Evolutionary conservation across 1,140 invertebrate genomes (phyloP).

Genomic region (Sarcophaga peregrina): DNA sequence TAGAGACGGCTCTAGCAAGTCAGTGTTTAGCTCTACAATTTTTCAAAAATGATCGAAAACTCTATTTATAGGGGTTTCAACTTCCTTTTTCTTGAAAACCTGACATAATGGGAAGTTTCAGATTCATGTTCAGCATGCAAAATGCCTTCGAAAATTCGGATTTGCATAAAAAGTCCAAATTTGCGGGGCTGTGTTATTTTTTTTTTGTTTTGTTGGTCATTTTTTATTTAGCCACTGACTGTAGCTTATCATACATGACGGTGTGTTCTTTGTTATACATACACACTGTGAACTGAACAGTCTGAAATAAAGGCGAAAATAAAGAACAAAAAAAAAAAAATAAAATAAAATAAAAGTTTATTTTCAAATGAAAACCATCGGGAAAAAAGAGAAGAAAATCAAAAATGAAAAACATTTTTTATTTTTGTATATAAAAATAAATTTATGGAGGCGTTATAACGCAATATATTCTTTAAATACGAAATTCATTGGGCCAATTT

Average conservation of each 20-base stretch:
- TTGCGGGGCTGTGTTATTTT: too few relatives aligned
- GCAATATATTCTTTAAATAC: constrained; percentile 26
- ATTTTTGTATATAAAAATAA: constrained; percentile 31
- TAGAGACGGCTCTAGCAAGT: too few relatives aligned
- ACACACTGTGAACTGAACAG: not conserved
- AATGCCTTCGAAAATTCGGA: too few relatives aligned
- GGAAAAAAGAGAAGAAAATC: constrained; percentile 13
- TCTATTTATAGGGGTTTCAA: too few relatives aligned
- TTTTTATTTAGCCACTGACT: not conserved
- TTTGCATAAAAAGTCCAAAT: too few relatives aligned
- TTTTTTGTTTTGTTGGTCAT: not conserved
- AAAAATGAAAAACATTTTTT: not conserved
- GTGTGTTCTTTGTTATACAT: constrained; percentile 5
- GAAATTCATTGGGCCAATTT: constrained; percentile 14
- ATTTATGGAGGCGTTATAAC: constrained; percentile 42
- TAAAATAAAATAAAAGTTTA: constrained; percentile 35
- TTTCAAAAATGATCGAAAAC: too few relatives aligned
- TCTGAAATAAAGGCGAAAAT: constrained; percentile 2
- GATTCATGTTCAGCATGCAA: too few relatives aligned
- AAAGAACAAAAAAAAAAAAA: constrained; percentile 13
- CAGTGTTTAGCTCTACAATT: too few relatives aligned
- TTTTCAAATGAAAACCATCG: not conserved
- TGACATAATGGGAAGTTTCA: too few relatives aligned
- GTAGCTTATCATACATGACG: not conserved
- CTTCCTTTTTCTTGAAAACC: too few relatives aligned